Evolutionary conservation across 2,113 vertebrate genomes (phyloP), one percentile per base, ranked within the genome.

Genomic region (Hepsetus odoe): DNA sequence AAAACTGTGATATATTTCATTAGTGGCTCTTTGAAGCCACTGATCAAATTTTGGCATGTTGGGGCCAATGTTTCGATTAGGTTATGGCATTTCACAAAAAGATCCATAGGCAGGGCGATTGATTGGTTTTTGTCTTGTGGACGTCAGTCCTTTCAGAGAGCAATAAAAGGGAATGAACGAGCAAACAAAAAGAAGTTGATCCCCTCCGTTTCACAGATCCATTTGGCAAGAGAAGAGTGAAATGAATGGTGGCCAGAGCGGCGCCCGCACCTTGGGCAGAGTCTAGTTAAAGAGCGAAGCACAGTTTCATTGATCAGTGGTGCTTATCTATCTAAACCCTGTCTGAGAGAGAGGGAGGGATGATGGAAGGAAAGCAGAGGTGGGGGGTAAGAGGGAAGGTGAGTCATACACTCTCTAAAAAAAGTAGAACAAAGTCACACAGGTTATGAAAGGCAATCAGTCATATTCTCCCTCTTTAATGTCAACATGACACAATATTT

Each of bases 151-250:
- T 80, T 80, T 76, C 73, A 73, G 59, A 80, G 67, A 18, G 64
- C 78, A 72, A 74, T 18, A 56, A 82, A 69, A 70, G 65, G 72
- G 76, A 82, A 80, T 76, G 67, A 84, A 84, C 74, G 32, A 82
- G 77, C 76, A 77, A 80, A 80, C 76, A 77, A 82, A 79, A 77
- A 81, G 72, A 73, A 80, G 80, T 84, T 80, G 74, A 84, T 84
- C 62, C 70, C 53, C 64, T 64, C 51, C 22, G 24, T 51, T 82
- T 44, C 72, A 22, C 69, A 13, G 83, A 79, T 80, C 76, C 74
- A 80, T 84, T 76, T 44, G 77, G 55, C 70, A 35, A 11, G 70
- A 66, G 59, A 76, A 26, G 76, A 65, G 70, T 69, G 51, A 84
- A 79, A 76, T 79, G 72, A 67, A 82, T 53, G 72, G 59, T 1